Conservation (phyloP, 2,888 invertebrate genomes). For the Schrankia costaestrigalis region DNA sequence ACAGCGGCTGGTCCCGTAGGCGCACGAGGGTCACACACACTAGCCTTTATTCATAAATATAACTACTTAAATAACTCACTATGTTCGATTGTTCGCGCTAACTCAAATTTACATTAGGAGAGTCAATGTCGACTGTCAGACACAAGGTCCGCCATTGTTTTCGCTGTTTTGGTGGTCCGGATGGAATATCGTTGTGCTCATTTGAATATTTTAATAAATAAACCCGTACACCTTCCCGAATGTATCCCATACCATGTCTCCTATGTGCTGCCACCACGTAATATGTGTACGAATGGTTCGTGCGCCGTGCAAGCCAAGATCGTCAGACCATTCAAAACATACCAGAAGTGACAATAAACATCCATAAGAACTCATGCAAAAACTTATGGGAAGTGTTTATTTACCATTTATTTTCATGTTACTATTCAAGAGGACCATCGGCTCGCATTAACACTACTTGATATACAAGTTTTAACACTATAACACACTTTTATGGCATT, state of each 20-base stretch:
- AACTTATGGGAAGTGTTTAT: slow-evolving; percentile 46
- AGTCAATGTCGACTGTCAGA: slow-evolving; percentile 71
- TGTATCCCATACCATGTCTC: slow-evolving; percentile 37
- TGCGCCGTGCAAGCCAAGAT: slow-evolving; percentile 76
- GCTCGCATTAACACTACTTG: slow-evolving; percentile 56
- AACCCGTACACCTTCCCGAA: slow-evolving; percentile 31
- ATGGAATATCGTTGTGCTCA: slow-evolving; percentile 55
- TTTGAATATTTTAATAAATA: slow-evolving; percentile 61
- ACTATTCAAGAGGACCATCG: slow-evolving; percentile 78
- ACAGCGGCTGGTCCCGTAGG: slow-evolving; percentile 77
- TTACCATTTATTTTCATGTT: slow-evolving; percentile 80
- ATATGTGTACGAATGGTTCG: slow-evolving; percentile 41
- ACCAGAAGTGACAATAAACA: slow-evolving; percentile 51
- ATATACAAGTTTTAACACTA: slow-evolving; percentile 47
- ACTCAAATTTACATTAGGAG: slow-evolving; percentile 72
- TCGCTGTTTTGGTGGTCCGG: slow-evolving; percentile 70
- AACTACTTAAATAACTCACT: slow-evolving; percentile 69
- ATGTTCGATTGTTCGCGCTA: slow-evolving; percentile 70
- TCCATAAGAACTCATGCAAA: slow-evolving; percentile 62
- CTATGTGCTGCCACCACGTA: slow-evolving; percentile 40
- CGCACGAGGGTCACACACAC: slow-evolving; percentile 78
- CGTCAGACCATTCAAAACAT: slow-evolving; percentile 62
- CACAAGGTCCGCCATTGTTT: slow-evolving; percentile 75
- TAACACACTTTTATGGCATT: slow-evolving; percentile 53
- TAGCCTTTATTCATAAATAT: slow-evolving; percentile 69